phyloP scores from a whole-genome alignment of 1,140 invertebrate genomes.

The Pseudomyrmex dendroicus region DNA sequence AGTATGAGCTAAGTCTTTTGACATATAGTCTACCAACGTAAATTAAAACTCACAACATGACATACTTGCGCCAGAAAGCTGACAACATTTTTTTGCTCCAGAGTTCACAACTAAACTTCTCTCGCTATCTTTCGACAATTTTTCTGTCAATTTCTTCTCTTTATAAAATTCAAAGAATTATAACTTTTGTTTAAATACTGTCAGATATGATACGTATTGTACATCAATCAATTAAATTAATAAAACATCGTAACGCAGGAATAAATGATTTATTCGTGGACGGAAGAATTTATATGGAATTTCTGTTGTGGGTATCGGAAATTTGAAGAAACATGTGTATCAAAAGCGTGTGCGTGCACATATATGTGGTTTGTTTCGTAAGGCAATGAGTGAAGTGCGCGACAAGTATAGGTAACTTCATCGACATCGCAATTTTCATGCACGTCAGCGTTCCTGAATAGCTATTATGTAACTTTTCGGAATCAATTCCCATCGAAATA shows the following conservation, averaged over 20 bases:
- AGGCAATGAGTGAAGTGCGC: conserved; percentile 23
- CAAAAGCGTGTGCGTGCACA: not conserved
- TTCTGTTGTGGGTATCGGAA: not conserved
- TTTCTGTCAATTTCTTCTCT: not conserved
- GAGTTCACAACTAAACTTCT: conserved; percentile 16
- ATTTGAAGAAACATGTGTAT: conserved; percentile 19
- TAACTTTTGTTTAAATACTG: conserved; percentile 7
- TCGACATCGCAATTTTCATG: conserved; percentile 27
- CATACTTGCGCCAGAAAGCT: conserved; percentile 48
- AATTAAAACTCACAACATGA: not conserved
- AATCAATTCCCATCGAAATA: too few species aligned
- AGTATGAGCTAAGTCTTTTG: conserved; percentile 4
- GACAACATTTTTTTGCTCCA: conserved; percentile 50
- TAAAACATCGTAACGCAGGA: not conserved
- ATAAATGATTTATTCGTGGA: not conserved
- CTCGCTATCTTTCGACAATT: conserved; percentile 13
- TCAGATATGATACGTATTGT: not conserved
- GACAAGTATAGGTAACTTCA: not conserved
- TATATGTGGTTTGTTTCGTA: conserved; percentile 3
- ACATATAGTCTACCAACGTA: conserved; percentile 7
- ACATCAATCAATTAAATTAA: not conserved
- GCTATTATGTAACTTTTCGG: too few species aligned
- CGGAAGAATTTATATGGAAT: not conserved
- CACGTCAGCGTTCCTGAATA: not conserved
- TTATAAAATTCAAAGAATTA: not conserved